Base-by-base conservation (phyloP, 1,140 invertebrate genomes). In the Gonatopus flavifemur region DNA sequence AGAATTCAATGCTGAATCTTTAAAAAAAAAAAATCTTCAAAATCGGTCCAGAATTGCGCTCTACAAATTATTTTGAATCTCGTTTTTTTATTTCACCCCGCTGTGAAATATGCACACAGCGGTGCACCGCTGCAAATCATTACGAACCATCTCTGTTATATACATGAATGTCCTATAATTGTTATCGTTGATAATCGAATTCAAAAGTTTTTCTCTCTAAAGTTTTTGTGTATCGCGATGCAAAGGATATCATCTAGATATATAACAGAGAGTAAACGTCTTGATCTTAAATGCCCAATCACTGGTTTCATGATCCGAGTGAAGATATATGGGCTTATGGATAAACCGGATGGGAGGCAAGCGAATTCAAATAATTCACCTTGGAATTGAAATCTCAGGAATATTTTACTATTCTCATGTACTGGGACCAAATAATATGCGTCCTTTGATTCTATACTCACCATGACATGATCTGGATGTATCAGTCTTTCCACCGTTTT, bases 261-360 rank as follows among this genome's bases (percentile, higher is more conserved):
- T 9, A 37, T 37, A 8, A 54, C 20, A n/a, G n/a, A n/a, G n/a
- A n/a, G n/a, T n/a, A n/a, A n/a, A n/a, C n/a, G n/a, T n/a, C n/a
- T n/a, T n/a, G n/a, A n/a, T n/a, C n/a, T n/a, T n/a, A n/a, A n/a
- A n/a, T n/a, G n/a, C n/a, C n/a, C n/a, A n/a, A n/a, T n/a, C 1
- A 61, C 45, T 9, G 59, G 52, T 52, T 57, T 65, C 46, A 57
- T 35, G 12, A 65, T 12, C 35, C 62, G 62, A 2, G 60, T 65
- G 28, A 65, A 62, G 3, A 57, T 15, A 50, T 40, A 51, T n/a
- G 55, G 59, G n/a, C 44, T 44, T 0, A 32, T 40, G 13, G 18
- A 30, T 22, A 63, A 24, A 5, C 62, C 62, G 36, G 62, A 64
- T 18, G 49, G 59, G 9, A 59, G 22, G 50, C 52, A 58, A 33